phyloP scores from a whole-genome alignment of 2,113 vertebrate species.

The Hiodon tergisus region DNA sequence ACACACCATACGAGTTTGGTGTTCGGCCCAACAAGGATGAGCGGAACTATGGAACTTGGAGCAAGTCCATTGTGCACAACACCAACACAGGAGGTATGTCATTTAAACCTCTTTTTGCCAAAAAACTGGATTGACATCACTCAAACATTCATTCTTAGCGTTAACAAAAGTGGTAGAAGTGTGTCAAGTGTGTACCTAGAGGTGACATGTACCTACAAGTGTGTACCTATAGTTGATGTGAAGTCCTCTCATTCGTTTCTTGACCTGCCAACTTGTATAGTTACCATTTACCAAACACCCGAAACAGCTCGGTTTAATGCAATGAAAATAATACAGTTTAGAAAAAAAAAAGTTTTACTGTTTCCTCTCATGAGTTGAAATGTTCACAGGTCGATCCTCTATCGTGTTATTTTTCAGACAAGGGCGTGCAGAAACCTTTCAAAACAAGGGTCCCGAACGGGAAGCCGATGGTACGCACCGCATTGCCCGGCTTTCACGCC shows the following conservation, averaged over 20 bases:
- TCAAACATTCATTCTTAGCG: too few relatives aligned
- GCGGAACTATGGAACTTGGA: conserved; percentile 70
- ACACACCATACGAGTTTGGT: conserved; percentile 84
- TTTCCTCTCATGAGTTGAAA: conserved; percentile 15
- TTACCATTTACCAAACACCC: too few relatives aligned
- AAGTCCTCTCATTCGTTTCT: too few relatives aligned
- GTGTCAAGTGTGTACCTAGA: too few relatives aligned
- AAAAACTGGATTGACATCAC: not conserved
- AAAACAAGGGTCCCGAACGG: conserved; percentile 28
- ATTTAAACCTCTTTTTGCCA: not conserved
- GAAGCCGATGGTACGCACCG: conserved; percentile 41
- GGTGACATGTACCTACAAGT: too few relatives aligned
- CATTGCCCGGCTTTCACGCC: not conserved
- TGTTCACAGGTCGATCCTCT: conserved; percentile 6
- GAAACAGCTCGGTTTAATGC: too few relatives aligned
- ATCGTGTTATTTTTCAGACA: conserved; percentile 44
- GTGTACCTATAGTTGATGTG: too few relatives aligned
- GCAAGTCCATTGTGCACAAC: conserved; percentile 77
- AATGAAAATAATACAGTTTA: not conserved
- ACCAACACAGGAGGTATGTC: conserved; percentile 63
- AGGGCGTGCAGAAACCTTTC: conserved; percentile 39
- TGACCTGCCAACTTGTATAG: too few relatives aligned
- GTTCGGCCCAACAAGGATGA: conserved; percentile 77
- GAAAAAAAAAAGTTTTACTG: not conserved
- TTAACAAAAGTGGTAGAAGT: too few relatives aligned